Percentiles rank a stretch among this genome's conserved stretches.
Conservation (phyloP, 2,113 vertebrate species). For the Notothenia coriiceps region DNA sequence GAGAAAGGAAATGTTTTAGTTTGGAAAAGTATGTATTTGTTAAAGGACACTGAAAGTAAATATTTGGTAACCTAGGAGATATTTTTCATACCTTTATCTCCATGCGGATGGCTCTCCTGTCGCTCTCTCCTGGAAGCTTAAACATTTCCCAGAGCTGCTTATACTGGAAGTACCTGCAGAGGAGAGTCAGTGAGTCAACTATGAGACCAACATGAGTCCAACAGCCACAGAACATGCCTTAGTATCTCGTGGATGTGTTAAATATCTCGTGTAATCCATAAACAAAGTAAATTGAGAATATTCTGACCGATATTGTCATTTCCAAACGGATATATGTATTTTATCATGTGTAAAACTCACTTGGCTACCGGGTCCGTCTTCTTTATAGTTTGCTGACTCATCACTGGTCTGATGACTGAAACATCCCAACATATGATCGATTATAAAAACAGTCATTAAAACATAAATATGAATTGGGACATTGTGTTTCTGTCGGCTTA, state of each 20-base stretch:
- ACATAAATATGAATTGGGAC: accelerated
- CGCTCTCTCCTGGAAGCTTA: slow-evolving; percentile 81
- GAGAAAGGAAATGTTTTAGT: too few species aligned
- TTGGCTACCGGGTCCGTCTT: slow-evolving; percentile 85
- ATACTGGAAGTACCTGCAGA: slow-evolving; percentile 85
- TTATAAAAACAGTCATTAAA: not conserved
- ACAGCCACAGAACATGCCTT: too few species aligned
- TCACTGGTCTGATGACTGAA: slow-evolving; percentile 84
- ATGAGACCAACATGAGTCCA: too few species aligned
- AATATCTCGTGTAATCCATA: too few species aligned
- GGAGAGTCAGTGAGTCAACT: not conserved
- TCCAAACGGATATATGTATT: too few species aligned
- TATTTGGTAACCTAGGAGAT: too few species aligned
- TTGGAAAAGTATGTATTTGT: too few species aligned
- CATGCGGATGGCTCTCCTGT: slow-evolving; percentile 77
- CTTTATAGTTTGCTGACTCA: slow-evolving; percentile 77
- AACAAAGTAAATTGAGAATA: too few species aligned
- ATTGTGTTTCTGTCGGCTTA: slow-evolving; percentile 53
- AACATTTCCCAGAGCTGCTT: slow-evolving; percentile 85
- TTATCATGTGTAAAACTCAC: slow-evolving; percentile 45
- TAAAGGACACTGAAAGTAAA: too few species aligned
- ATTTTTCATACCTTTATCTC: slow-evolving; percentile 78
- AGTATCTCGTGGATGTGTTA: too few species aligned
- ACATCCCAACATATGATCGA: not conserved
- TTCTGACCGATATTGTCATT: too few species aligned